These are phyloP conservation scores for Lepus oiostolus DNA, from an alignment of 2,797 vertebrate genomes.

Conservation along the genomic window DNA sequence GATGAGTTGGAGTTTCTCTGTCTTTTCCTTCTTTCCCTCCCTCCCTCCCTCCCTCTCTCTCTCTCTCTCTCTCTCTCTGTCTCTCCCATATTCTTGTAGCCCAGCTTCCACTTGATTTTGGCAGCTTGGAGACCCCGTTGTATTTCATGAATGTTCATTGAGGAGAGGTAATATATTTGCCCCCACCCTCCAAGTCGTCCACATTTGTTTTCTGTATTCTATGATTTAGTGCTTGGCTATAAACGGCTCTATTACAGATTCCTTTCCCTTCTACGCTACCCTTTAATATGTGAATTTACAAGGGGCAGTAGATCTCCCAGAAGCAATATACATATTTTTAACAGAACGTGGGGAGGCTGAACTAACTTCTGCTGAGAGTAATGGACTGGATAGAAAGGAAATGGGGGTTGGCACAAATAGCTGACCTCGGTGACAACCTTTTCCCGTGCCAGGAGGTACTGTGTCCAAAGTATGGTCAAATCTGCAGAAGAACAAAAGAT, in stretches of 20 bases:
- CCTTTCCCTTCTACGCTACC: conserved; percentile 67
- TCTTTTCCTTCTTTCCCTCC: background rate
- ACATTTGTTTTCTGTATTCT: conserved; percentile 77
- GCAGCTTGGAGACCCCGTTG: conserved; percentile 63
- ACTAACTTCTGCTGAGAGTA: conserved; percentile 63
- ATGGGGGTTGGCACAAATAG: conserved; percentile 13
- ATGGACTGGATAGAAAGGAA: conserved; percentile 65
- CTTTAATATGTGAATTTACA: conserved; percentile 80
- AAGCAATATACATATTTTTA: conserved; percentile 75
- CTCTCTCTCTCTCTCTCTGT: background rate
- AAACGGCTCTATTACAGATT: conserved; percentile 77
- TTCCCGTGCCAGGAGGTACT: background rate
- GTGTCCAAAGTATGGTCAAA: conserved; percentile 9
- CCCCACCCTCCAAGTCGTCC: conserved; percentile 66
- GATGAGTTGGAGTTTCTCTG: conserved; percentile 8
- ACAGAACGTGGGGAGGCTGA: conserved; percentile 35
- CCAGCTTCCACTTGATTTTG: conserved; percentile 73
- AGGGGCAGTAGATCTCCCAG: conserved; percentile 74
- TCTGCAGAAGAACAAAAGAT: background rate
- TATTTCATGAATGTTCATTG: conserved; percentile 72
- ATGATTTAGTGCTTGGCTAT: conserved; percentile 78
- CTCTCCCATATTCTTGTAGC: conserved; percentile 60
- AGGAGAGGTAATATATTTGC: conserved; percentile 73
- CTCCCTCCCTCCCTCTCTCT: background rate
- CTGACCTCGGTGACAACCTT: conserved; percentile 24